Evolutionary conservation across 2,888 invertebrate genomes (phyloP), one percentile per base, ranked within the genome.

Genomic region (Cecidostiba fungosa): DNA sequence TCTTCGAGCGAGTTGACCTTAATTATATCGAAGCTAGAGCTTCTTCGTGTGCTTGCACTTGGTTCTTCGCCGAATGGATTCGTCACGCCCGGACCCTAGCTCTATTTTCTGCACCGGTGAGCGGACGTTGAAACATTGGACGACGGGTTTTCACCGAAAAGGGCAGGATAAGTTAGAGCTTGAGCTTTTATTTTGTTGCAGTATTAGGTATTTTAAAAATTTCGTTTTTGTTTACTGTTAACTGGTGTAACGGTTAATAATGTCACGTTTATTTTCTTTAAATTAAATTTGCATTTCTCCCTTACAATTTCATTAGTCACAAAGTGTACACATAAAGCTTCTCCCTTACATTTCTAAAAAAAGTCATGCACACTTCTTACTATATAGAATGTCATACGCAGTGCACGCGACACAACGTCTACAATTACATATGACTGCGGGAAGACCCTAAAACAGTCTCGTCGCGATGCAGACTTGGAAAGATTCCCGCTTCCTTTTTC

Each of bases 1-100:
- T 50, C 36, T 23, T 36, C 36, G 54, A 69, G 50, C 77, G 54
- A 32, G 82, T 54, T 82, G 77, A 70, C 82, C 70, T 82, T 77
- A 77, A 77, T 77, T 82, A 82, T 77, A 47, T 54, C 14, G 23
- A 66, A 77, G 26, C 23, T 10, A 29, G 19, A 72, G 50, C 16
- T 23, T n/a, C 16, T 23, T n/a, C 16, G 19, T 32, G 32, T 39
- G 39, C 72, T 36, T 39, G 72, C 39, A 72, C 72, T 72, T 39
- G 72, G n/a, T 72, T n/a, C 54, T 70, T 14, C 73, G 73, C 59
- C 80, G 80, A 73, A 72, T 62, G 80, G 62, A 81, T 39, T 39
- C 43, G 54, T 26, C 50, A 26, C 43, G 78, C 39, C 14, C 78
- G 29, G 69, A 32, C 36, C 16, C 47, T 10, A 47, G 12, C 69